Percentiles rank a stretch among this genome's conserved stretches.
phyloP scores from a whole-genome alignment of 2,888 invertebrate genomes.

The Drosophila meridionalis region DNA sequence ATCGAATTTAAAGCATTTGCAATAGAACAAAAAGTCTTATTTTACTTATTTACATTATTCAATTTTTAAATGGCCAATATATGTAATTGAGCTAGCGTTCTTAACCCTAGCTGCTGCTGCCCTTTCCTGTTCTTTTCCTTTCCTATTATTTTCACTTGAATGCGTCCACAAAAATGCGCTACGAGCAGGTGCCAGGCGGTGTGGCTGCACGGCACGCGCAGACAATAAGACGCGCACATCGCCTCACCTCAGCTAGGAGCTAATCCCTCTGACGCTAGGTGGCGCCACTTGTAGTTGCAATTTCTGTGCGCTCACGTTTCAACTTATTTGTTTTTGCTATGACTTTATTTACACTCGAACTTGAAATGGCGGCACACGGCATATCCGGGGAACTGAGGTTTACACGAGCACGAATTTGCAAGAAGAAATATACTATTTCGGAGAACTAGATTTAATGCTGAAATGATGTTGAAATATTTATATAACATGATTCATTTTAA shows the following conservation, averaged over 20 bases:
- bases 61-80: constrained; percentile 61
- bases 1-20: neutral
- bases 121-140: neutral
- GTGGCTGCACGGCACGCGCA: constrained; percentile 1
- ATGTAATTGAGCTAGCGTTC: constrained; percentile 31
- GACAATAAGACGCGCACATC: constrained; percentile 30
- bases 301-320: constrained; percentile 60
- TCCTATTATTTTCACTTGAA: constrained; percentile 52
- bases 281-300: constrained; percentile 56
- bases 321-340: constrained; percentile 27
- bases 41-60: too few relatives aligned
- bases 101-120: neutral
- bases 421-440: neutral
- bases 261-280: neutral
- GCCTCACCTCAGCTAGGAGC: neutral
- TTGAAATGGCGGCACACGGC: constrained; percentile 54
- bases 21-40: too few relatives aligned
- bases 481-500: too few relatives aligned
- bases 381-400: neutral
- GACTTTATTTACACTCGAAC: constrained; percentile 71
- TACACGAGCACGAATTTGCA: constrained; percentile 10
- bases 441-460: neutral
- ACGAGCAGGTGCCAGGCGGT: constrained; percentile 12
- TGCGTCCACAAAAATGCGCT: constrained; percentile 48
- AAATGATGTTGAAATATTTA: too few relatives aligned